Evolutionary conservation across 2,888 invertebrate genomes (phyloP).

Genomic region (Drosophila mayaguana): DNA sequence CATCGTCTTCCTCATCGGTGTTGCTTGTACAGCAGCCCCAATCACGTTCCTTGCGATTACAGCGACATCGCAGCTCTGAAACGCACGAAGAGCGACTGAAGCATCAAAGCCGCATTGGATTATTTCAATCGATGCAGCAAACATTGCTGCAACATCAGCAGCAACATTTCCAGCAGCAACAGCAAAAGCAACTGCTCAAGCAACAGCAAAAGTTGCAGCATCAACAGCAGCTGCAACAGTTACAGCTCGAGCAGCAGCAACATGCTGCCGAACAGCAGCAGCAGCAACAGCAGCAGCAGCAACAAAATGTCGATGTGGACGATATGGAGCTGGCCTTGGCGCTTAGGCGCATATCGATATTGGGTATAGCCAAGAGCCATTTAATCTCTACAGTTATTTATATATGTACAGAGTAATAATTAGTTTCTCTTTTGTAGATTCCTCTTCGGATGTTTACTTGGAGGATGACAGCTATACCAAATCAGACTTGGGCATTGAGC

Average conservation of each 20-base stretch:
- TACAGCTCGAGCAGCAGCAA: slow-evolving; percentile 62
- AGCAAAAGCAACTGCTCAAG: slow-evolving; percentile 48
- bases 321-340: slow-evolving; percentile 75
- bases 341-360: slow-evolving; percentile 69
- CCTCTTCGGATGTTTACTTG: slow-evolving; percentile 84
- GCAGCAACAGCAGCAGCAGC: slow-evolving; percentile 42
- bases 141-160: slow-evolving; percentile 72
- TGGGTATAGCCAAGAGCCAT: slow-evolving; percentile 49
- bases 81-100: slow-evolving; percentile 84
- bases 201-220: slow-evolving; percentile 70
- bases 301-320: slow-evolving; percentile 58
- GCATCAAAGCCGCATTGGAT: slow-evolving; percentile 74
- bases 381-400: not conserved
- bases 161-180: slow-evolving; percentile 51
- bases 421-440: slow-evolving; percentile 58
- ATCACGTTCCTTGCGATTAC: slow-evolving; percentile 80
- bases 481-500: slow-evolving; percentile 85
- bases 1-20: slow-evolving; percentile 41
- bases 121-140: slow-evolving; percentile 81
- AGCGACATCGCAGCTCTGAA: slow-evolving; percentile 85
- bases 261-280: slow-evolving; percentile 29
- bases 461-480: slow-evolving; percentile 85
- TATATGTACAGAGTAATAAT: not conserved
- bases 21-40: slow-evolving; percentile 42
- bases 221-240: slow-evolving; percentile 66